phyloP scores from a whole-genome alignment of 2,888 invertebrate species.

The Chymomyza amoena region DNA sequence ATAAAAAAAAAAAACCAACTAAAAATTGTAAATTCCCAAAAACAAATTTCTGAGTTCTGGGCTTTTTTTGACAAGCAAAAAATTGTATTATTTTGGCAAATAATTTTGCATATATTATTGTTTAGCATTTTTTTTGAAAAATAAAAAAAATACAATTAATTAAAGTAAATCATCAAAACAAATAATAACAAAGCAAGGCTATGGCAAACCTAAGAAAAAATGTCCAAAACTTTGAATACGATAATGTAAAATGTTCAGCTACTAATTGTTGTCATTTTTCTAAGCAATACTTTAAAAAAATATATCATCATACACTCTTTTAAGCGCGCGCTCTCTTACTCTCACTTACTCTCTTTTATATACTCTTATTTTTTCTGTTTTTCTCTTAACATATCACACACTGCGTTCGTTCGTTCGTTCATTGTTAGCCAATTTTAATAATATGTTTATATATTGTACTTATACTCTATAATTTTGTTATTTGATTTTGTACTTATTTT shows the following conservation, averaged over 20 bases:
- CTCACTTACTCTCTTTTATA: background rate
- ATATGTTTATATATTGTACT: slow-evolving; percentile 32
- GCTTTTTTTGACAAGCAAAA: slow-evolving; percentile 64
- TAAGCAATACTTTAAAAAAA: slow-evolving; percentile 1
- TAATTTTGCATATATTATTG: slow-evolving; percentile 5
- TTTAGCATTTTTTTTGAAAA: slow-evolving; percentile 1
- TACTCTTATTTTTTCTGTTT: slow-evolving; percentile 4
- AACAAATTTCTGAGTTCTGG: slow-evolving; percentile 77
- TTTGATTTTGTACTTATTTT: slow-evolving; percentile 67
- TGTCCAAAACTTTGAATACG: slow-evolving; percentile 80
- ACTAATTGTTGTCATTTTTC: slow-evolving; percentile 60
- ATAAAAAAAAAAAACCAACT: slow-evolving; percentile 23
- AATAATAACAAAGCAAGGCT: background rate
- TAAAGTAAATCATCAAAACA: background rate
- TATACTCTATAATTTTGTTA: slow-evolving; percentile 36
- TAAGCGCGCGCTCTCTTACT: slow-evolving; percentile 1
- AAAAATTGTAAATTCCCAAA: slow-evolving; percentile 43
- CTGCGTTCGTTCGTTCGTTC: slow-evolving; percentile 19
- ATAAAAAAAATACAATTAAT: background rate
- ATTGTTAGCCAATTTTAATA: slow-evolving; percentile 28
- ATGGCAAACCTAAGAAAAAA: slow-evolving; percentile 59
- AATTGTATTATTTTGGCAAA: slow-evolving; percentile 23
- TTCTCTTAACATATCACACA: slow-evolving; percentile 11
- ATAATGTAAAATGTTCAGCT: slow-evolving; percentile 75
- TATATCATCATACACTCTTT: slow-evolving; percentile 11